Percentiles rank a stretch among this genome's conserved stretches.
Evolutionary conservation across 2,888 invertebrate genomes (phyloP).

Genomic region (Branchellion lobata): DNA sequence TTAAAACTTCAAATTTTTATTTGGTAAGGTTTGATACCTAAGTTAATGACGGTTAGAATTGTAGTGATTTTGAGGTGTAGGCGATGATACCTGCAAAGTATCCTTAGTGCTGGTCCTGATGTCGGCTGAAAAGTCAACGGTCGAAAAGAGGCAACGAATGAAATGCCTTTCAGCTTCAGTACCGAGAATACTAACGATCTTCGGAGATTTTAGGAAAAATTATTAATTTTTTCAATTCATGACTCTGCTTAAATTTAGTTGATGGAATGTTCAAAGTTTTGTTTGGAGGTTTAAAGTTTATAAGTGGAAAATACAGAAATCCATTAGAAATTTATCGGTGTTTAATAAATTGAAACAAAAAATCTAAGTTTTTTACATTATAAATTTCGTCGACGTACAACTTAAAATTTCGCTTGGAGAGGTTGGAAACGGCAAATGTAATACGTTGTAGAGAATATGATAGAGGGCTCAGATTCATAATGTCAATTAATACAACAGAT

Average conservation of each 20-base stretch:
- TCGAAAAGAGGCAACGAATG: constrained; percentile 87
- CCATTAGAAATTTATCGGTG: neutral
- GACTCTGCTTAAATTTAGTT: neutral
- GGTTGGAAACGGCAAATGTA: constrained; percentile 90
- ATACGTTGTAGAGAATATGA: constrained; percentile 98
- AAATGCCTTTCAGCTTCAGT: constrained; percentile 95
- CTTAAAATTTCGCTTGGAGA: constrained; percentile 92
- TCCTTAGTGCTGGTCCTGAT: constrained; percentile 64
- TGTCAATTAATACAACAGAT: constrained; percentile 71
- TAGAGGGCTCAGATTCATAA: constrained; percentile 82
- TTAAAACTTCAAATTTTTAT: too few species aligned
- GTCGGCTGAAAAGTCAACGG: constrained; percentile 75
- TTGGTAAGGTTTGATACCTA: too few species aligned
- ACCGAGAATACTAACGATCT: constrained; percentile 88
- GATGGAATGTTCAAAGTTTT: too few species aligned
- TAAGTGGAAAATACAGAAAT: neutral
- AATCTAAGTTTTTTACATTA: constrained; percentile 71
- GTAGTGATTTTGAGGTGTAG: too few species aligned
- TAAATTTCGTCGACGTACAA: constrained; percentile 83
- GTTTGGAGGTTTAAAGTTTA: neutral
- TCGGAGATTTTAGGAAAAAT: too few species aligned
- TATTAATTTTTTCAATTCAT: neutral
- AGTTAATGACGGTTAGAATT: too few species aligned
- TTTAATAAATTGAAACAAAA: neutral
- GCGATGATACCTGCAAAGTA: constrained; percentile 61